Percentiles rank a stretch among this genome's conserved stretches.
Conservation (phyloP, 2,888 invertebrate genomes). For the Automeris io region DNA sequence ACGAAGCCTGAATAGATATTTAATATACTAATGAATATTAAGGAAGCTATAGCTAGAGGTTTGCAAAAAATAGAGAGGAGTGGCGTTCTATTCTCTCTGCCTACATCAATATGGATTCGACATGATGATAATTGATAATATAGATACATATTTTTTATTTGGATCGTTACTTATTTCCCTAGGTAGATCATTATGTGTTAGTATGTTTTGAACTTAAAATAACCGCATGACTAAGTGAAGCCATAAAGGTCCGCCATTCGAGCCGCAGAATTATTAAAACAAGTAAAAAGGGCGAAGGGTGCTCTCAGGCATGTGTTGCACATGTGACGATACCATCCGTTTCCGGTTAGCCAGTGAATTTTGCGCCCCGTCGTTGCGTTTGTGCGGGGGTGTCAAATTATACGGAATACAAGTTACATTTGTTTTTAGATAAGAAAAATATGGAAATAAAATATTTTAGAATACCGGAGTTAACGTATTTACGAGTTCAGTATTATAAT, state of each 20-base stretch:
- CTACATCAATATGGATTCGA: too few species aligned
- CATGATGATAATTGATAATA: too few species aligned
- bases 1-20: too few species aligned
- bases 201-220: background rate
- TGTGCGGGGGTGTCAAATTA: slow-evolving; percentile 22
- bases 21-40: too few species aligned
- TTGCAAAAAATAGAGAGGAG: too few species aligned
- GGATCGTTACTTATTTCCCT: too few species aligned
- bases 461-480: too few species aligned
- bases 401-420: slow-evolving; percentile 16
- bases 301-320: slow-evolving; percentile 61
- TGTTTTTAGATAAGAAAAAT: background rate
- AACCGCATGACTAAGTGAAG: background rate
- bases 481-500: too few species aligned
- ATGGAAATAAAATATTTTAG: background rate
- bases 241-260: slow-evolving; percentile 1
- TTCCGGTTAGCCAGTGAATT: slow-evolving; percentile 62
- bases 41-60: too few species aligned
- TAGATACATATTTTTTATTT: too few species aligned
- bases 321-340: slow-evolving; percentile 56
- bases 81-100: too few species aligned
- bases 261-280: slow-evolving; percentile 18
- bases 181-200: background rate
- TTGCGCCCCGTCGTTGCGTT: slow-evolving; percentile 44
- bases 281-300: slow-evolving; percentile 55